Evolutionary conservation across 2,797 vertebrate species (phyloP).

Genomic region (Allobates femoralis): DNA sequence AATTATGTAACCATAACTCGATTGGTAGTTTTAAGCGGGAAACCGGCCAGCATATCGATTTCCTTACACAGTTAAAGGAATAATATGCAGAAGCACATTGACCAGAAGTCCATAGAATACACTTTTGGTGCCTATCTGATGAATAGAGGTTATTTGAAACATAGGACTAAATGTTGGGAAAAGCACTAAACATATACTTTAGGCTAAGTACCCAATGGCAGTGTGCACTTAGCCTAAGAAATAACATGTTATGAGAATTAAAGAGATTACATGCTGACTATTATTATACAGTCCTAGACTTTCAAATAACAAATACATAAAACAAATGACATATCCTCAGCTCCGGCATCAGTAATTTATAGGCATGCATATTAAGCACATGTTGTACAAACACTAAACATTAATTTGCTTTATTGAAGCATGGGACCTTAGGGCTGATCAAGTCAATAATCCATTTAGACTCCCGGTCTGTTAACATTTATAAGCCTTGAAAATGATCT

Average conservation of each 20-base stretch:
- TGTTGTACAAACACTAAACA: constrained; percentile 17
- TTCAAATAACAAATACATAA: neutral
- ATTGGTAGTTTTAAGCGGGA: too few species aligned
- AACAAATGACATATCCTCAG: neutral
- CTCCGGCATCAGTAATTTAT: neutral
- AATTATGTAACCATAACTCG: too few species aligned
- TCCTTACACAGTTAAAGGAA: too few species aligned
- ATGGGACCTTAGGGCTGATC: neutral
- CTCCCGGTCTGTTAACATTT: constrained; percentile 19
- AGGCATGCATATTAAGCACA: constrained; percentile 1
- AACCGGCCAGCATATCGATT: too few species aligned
- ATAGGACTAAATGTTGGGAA: too few species aligned
- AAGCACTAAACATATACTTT: too few species aligned
- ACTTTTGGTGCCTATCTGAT: too few species aligned
- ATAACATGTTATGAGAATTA: neutral
- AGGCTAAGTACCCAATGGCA: too few species aligned
- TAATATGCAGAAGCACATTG: too few species aligned
- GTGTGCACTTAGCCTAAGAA: too few species aligned
- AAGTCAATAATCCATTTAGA: constrained; percentile 38
- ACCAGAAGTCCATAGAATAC: too few species aligned
- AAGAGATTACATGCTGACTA: neutral
- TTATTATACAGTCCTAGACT: neutral
- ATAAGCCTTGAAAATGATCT: constrained; percentile 18
- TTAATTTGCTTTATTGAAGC: constrained; percentile 28
- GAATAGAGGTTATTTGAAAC: too few species aligned